Evolutionary conservation across 2,888 invertebrate species (phyloP).

Genomic region (Rambutsinella grinnellia): DNA sequence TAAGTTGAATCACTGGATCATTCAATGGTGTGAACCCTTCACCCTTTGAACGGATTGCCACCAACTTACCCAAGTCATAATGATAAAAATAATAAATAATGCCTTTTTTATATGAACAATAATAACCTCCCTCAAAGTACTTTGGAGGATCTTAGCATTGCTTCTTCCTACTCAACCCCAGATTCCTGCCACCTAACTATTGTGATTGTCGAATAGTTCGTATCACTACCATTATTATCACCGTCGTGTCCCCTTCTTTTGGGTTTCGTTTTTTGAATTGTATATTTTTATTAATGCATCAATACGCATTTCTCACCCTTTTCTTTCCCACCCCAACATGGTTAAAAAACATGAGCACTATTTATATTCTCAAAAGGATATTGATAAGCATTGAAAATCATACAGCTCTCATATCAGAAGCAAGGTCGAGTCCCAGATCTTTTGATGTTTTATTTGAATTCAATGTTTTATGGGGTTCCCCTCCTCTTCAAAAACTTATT

Average conservation of each 20-base stretch:
- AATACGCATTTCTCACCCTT: constrained; percentile 12
- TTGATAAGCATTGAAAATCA: constrained; percentile 17
- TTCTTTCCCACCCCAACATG: background rate
- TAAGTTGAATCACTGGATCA: constrained; percentile 12
- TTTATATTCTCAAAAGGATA: constrained; percentile 8
- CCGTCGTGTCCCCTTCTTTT: too few species aligned
- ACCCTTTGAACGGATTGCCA: background rate
- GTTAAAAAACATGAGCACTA: background rate
- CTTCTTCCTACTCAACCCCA: background rate
- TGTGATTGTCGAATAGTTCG: too few species aligned
- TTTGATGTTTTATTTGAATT: constrained; percentile 14
- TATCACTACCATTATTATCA: too few species aligned
- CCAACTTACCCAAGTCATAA: background rate
- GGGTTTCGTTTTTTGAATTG: too few species aligned
- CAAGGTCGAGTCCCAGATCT: constrained; percentile 11
- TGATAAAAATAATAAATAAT: background rate
- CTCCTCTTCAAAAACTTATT: too few species aligned
- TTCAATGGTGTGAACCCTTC: constrained; percentile 15
- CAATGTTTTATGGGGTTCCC: constrained; percentile 14
- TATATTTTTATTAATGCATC: constrained; percentile 27
- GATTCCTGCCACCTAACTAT: background rate
- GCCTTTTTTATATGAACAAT: constrained; percentile 4
- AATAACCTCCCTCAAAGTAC: constrained; percentile 4
- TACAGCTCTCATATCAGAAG: background rate
- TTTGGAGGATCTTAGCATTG: too few species aligned